Evolutionary conservation across 2,888 invertebrate species (phyloP).

Genomic region (Cepaea hortensis): DNA sequence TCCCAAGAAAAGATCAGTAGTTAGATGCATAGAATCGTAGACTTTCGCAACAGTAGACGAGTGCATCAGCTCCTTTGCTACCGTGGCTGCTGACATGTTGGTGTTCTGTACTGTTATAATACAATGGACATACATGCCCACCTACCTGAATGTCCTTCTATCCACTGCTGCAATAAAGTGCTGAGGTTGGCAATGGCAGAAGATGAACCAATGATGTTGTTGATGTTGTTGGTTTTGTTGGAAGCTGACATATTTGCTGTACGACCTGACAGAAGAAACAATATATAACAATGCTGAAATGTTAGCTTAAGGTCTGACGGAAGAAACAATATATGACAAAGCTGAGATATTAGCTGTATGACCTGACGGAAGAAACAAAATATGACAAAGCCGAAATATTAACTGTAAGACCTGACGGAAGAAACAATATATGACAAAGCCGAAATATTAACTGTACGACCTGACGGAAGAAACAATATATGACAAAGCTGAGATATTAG

Average conservation of each 20-base stretch:
- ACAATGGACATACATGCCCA: not conserved
- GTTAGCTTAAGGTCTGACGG: too few relatives aligned
- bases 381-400: not conserved
- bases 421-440: not conserved
- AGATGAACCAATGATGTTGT: constrained; percentile 60
- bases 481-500: too few relatives aligned
- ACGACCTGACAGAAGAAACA: not conserved
- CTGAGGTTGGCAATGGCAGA: constrained; percentile 73
- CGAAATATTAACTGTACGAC: constrained; percentile 35
- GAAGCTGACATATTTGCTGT: constrained; percentile 35
- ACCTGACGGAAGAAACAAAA: not conserved
- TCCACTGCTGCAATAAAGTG: constrained; percentile 72
- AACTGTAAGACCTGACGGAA: constrained; percentile 15
- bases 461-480: not conserved
- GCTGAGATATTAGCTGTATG: not conserved
- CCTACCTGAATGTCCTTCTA: constrained; percentile 73
- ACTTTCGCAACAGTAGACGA: too few relatives aligned
- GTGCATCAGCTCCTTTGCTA: too few relatives aligned
- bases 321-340: too few relatives aligned
- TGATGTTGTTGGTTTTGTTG: constrained; percentile 33
- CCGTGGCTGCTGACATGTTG: too few relatives aligned
- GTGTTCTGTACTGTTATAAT: not conserved
- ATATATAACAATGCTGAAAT: too few relatives aligned
- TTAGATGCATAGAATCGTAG: too few relatives aligned
- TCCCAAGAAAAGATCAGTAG: too few relatives aligned